These are phyloP conservation scores for Cricetomys ansorgei DNA, from an alignment of 2,113 vertebrate species.

Conservation along the genomic window DNA sequence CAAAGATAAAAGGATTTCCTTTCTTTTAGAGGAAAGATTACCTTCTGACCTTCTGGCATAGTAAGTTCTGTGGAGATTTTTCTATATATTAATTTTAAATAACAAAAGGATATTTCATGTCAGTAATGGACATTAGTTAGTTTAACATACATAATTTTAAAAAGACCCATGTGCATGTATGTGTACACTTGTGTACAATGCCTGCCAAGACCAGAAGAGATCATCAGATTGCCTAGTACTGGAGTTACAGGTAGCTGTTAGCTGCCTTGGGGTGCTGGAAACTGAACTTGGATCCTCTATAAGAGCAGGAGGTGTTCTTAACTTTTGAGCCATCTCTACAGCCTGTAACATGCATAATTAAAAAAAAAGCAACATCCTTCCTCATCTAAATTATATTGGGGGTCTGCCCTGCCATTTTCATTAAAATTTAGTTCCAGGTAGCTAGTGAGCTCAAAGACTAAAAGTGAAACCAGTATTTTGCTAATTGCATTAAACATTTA, in stretches of 20 bases:
- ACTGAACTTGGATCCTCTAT: not conserved
- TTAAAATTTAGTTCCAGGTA: not conserved
- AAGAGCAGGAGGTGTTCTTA: not conserved
- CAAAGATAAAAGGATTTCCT: not conserved
- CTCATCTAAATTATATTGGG: not conserved
- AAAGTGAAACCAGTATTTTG: slow-evolving; percentile 44
- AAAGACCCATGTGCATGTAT: not conserved
- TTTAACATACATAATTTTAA: slow-evolving; percentile 48
- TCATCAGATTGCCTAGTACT: not conserved
- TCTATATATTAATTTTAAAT: slow-evolving; percentile 23
- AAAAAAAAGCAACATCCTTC: not conserved
- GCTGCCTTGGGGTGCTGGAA: no score
- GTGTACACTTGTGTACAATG: not conserved
- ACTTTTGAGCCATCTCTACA: not conserved
- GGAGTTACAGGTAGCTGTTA: not conserved
- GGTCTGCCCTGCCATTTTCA: not conserved
- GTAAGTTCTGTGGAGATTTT: slow-evolving; percentile 18
- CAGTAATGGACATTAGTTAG: not conserved
- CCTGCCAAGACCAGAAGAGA: not conserved
- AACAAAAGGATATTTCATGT: slow-evolving; percentile 27
- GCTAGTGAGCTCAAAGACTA: slow-evolving; percentile 23
- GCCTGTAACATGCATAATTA: not conserved
- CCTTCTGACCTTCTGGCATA: slow-evolving; percentile 29
- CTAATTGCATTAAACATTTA: slow-evolving; percentile 49
- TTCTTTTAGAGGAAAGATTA: not conserved